phyloP scores from a whole-genome alignment of 2,888 invertebrate genomes.

The Azorinus chamasolen region DNA sequence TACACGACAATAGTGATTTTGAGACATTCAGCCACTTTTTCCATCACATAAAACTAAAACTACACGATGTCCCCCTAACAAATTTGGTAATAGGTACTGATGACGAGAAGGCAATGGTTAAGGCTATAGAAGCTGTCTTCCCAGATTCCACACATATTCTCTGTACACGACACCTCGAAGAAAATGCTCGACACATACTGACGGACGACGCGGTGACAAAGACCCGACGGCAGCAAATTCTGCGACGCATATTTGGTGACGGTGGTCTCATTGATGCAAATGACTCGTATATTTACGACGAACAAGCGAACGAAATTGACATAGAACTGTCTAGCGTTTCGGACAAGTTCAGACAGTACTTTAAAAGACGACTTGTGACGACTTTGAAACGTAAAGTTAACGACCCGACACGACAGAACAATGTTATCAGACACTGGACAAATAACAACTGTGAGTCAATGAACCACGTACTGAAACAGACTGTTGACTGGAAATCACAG shows the following conservation, averaged over 20 bases:
- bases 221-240: slow-evolving; percentile 7
- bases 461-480: slow-evolving; percentile 51
- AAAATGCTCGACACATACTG: slow-evolving; percentile 20
- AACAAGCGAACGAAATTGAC: slow-evolving; percentile 37
- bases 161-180: slow-evolving; percentile 25
- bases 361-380: slow-evolving; percentile 15
- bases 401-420: not conserved
- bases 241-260: slow-evolving; percentile 29
- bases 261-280: slow-evolving; percentile 30
- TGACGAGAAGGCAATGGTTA: slow-evolving; percentile 28
- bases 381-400: slow-evolving; percentile 25
- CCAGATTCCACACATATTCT: slow-evolving; percentile 23
- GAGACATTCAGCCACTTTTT: slow-evolving; percentile 46
- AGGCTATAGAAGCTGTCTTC: slow-evolving; percentile 7
- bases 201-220: slow-evolving; percentile 26
- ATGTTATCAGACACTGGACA: slow-evolving; percentile 35
- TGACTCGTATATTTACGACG: slow-evolving; percentile 36
- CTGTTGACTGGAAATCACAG: slow-evolving; percentile 31
- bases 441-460: slow-evolving; percentile 54
- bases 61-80: not conserved
- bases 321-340: not conserved
- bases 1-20: slow-evolving; percentile 56
- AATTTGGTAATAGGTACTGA: slow-evolving; percentile 28
- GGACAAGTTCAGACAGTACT: slow-evolving; percentile 24
- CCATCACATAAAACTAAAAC: slow-evolving; percentile 38